Evolutionary conservation across 2,113 vertebrate species (phyloP).

Genomic region (Petroica traversi): DNA sequence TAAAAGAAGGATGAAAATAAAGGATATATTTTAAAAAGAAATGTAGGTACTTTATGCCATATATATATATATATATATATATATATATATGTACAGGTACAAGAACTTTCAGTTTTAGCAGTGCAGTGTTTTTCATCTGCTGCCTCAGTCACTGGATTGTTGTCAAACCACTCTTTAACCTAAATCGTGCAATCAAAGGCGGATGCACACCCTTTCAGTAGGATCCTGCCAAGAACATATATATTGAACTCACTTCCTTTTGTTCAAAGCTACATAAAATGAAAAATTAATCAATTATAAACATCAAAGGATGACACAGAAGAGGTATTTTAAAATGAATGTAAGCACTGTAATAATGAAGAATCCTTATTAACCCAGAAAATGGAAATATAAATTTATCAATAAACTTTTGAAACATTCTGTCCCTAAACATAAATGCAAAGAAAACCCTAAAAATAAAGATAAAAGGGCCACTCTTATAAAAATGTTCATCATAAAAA

Average conservation of each 20-base stretch:
- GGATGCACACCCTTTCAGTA: conserved; percentile 1
- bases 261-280: conserved; percentile 53
- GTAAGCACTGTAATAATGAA: conserved; percentile 26
- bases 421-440: background rate
- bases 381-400: conserved; percentile 3
- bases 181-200: background rate
- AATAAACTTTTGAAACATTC: background rate
- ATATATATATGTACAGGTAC: too few species aligned
- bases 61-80: background rate
- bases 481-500: background rate
- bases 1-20: background rate
- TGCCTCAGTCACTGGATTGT: background rate
- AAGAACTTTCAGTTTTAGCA: background rate
- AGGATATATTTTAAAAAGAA: background rate
- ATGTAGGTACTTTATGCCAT: background rate
- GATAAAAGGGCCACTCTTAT: background rate
- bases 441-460: background rate
- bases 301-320: conserved; percentile 45
- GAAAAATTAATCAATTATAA: conserved; percentile 64
- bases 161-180: conserved; percentile 14
- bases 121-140: background rate
- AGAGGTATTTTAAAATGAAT: conserved; percentile 19
- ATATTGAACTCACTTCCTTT: conserved; percentile 9
- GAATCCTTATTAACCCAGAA: background rate
- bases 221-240: background rate